Percentiles rank a stretch among this genome's conserved stretches.
These are phyloP conservation scores for Bolinopsis microptera DNA, from an alignment of 37 sponge, comb jelly and placozoan species.

Conservation along the genomic window DNA sequence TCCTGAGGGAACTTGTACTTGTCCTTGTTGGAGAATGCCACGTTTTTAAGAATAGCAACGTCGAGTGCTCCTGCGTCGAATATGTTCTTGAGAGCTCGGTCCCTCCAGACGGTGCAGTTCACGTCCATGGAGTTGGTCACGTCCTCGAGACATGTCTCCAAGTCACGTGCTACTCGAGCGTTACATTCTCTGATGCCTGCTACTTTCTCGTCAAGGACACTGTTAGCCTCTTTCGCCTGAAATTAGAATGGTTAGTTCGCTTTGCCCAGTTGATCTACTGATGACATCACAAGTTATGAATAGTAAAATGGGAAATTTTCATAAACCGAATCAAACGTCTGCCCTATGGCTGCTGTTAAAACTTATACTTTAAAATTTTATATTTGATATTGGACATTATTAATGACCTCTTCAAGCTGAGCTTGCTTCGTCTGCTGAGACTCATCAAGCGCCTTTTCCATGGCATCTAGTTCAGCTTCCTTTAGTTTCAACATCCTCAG, in stretches of 20 bases:
- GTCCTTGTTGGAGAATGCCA: neutral
- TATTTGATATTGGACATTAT: too few relatives aligned
- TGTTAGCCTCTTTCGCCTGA: conserved; percentile 30
- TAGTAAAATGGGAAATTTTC: too few relatives aligned
- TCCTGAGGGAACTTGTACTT: conserved; percentile 20
- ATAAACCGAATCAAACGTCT: too few relatives aligned
- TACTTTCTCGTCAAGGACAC: conserved; percentile 27
- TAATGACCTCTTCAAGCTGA: conserved; percentile 11
- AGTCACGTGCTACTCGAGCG: conserved; percentile 15
- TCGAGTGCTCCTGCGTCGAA: conserved; percentile 27
- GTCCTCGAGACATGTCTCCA: conserved; percentile 24
- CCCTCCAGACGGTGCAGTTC: conserved; percentile 53
- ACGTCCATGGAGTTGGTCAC: neutral
- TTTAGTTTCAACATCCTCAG: neutral
- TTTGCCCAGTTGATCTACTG: too few relatives aligned
- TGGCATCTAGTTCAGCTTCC: conserved; percentile 27
- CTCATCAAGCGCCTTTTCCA: neutral
- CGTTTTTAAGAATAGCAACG: neutral
- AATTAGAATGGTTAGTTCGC: neutral
- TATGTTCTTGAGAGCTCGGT: conserved; percentile 22
- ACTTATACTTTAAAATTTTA: too few relatives aligned
- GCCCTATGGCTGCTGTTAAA: too few relatives aligned
- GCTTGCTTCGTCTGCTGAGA: neutral
- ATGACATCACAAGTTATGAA: too few relatives aligned
- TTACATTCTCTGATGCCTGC: neutral